These are phyloP conservation scores for Campoplex nolae DNA, from an alignment of 2,888 invertebrate genomes.

Conservation along the genomic window DNA sequence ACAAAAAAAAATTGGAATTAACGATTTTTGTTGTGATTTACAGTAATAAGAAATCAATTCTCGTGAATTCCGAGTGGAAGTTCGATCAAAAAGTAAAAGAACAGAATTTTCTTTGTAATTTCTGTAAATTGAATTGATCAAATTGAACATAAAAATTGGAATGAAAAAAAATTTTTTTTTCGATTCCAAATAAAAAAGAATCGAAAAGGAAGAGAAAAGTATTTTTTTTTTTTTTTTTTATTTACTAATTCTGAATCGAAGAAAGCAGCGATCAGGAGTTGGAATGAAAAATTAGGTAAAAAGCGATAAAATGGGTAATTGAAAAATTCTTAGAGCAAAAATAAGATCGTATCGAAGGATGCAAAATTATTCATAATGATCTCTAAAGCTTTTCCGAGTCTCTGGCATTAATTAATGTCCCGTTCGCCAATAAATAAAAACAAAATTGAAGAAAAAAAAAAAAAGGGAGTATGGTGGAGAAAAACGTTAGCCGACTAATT, in stretches of 20 bases:
- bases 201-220: too few relatives aligned
- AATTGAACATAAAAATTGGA: too few relatives aligned
- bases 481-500: slow-evolving; percentile 74
- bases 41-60: too few relatives aligned
- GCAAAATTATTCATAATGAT: slow-evolving; percentile 58
- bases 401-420: slow-evolving; percentile 47
- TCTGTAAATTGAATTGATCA: too few relatives aligned
- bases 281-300: neutral
- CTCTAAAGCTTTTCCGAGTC: slow-evolving; percentile 3
- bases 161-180: too few relatives aligned
- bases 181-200: too few relatives aligned
- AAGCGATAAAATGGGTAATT: neutral
- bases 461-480: neutral
- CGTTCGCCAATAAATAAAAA: slow-evolving; percentile 59
- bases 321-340: neutral
- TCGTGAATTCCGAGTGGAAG: too few relatives aligned
- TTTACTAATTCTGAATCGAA: neutral
- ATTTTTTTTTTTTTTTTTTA: too few relatives aligned
- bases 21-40: neutral
- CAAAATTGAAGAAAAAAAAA: neutral
- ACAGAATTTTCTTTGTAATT: too few relatives aligned
- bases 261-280: neutral
- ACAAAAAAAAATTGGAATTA: neutral
- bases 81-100: too few relatives aligned
- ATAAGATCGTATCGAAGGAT: neutral